phyloP scores from a whole-genome alignment of 2,113 vertebrate species.

The Chauna torquata region DNA sequence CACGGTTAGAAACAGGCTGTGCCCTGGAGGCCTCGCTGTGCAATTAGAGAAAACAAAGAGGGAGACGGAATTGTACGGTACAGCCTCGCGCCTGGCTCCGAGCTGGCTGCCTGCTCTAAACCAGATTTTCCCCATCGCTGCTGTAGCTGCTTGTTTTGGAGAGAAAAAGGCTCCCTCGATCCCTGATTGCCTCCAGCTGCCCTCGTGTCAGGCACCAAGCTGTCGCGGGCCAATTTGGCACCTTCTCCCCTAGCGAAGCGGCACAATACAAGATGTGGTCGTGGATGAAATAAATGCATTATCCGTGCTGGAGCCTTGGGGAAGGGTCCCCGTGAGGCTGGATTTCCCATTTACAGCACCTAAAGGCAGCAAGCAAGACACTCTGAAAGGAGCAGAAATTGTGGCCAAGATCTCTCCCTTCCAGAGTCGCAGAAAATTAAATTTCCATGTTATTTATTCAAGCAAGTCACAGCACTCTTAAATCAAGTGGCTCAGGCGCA shows the following conservation, averaged over 20 bases:
- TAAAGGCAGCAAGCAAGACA: neutral
- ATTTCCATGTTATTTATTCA: neutral
- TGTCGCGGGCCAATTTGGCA: neutral
- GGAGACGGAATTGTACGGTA: neutral
- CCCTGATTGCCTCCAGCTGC: neutral
- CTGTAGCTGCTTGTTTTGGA: neutral
- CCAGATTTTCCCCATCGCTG: neutral
- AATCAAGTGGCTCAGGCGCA: neutral
- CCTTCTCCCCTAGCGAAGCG: neutral
- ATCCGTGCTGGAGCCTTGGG: fast-evolving
- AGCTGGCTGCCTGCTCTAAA: neutral
- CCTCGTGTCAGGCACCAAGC: neutral
- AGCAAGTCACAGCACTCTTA: neutral
- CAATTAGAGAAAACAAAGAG: conserved; percentile 46
- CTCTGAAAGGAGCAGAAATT: neutral
- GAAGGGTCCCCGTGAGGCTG: neutral
- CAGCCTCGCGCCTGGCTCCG: neutral
- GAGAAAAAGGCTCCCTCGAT: neutral
- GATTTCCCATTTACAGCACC: neutral
- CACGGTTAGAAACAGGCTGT: neutral
- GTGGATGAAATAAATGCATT: neutral
- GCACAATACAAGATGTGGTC: fast-evolving
- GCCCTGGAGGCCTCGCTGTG: neutral
- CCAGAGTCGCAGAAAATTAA: neutral
- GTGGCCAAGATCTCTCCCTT: neutral